Conservation (phyloP, 2,113 vertebrate genomes). For the Anhinga anhinga region DNA sequence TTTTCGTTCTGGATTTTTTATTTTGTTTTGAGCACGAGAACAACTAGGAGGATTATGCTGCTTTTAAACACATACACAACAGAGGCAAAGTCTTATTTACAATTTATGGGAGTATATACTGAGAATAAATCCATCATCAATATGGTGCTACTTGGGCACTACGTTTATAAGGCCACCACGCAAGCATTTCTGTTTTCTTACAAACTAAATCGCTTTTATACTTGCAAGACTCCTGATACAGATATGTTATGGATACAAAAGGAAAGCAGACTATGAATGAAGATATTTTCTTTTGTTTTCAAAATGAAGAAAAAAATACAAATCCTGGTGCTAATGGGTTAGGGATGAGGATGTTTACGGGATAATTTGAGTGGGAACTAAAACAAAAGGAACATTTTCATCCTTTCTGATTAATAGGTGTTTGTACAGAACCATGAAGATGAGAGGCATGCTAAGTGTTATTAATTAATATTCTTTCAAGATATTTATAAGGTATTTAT, state of each 20-base stretch:
- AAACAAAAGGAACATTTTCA: constrained; percentile 24
- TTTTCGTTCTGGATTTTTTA: neutral
- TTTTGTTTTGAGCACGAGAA: neutral
- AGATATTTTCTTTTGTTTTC: neutral
- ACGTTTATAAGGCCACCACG: rapidly evolving
- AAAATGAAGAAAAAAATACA: neutral
- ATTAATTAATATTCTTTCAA: constrained; percentile 41
- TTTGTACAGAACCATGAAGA: constrained; percentile 5
- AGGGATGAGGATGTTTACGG: constrained; percentile 3
- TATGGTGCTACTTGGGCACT: neutral
- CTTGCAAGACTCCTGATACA: neutral
- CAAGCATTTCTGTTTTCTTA: neutral
- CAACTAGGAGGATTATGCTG: neutral
- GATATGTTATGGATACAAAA: neutral
- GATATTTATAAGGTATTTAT: constrained; percentile 19
- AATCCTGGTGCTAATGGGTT: neutral
- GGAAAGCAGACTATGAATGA: neutral
- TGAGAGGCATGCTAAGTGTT: constrained; percentile 30
- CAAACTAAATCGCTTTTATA: neutral
- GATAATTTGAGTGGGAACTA: constrained; percentile 4
- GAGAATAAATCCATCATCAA: neutral
- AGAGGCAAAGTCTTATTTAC: neutral
- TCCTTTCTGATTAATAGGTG: constrained; percentile 33
- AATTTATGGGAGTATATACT: neutral
- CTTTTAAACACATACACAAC: neutral